Conservation (phyloP, 2,888 invertebrate genomes). For the Cryptocephalus moraei region DNA sequence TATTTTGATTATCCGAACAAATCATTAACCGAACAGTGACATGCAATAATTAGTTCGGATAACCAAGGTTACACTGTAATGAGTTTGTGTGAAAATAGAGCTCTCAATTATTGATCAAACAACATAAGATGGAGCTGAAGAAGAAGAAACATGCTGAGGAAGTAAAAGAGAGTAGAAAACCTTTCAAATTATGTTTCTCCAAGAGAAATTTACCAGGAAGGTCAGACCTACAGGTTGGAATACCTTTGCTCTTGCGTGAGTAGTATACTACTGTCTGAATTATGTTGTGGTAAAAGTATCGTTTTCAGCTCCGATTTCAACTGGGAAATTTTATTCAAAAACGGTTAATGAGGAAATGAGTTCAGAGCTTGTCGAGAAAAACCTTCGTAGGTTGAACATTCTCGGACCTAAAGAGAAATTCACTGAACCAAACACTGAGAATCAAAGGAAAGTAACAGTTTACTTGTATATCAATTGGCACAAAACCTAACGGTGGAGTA, state of each 20-base stretch:
- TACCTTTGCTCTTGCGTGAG: constrained; percentile 19
- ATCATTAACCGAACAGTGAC: too few relatives aligned
- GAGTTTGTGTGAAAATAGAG: too few relatives aligned
- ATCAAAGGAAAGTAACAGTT: constrained; percentile 29
- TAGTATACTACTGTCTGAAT: background rate
- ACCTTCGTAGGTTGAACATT: constrained; percentile 25
- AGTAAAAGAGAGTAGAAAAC: constrained; percentile 16
- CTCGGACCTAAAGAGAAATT: constrained; percentile 29
- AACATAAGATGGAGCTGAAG: constrained; percentile 1
- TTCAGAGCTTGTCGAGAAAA: constrained; percentile 21
- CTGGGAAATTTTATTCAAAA: constrained; percentile 30
- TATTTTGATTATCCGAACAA: too few relatives aligned
- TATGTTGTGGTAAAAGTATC: background rate
- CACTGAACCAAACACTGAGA: constrained; percentile 31
- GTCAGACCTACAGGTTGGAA: constrained; percentile 23
- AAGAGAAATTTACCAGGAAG: constrained; percentile 21
- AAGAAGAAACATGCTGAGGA: constrained; percentile 4
- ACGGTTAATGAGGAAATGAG: constrained; percentile 14
- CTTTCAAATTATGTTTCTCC: constrained; percentile 32
- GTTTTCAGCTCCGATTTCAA: constrained; percentile 27
- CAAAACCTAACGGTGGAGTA: too few relatives aligned
- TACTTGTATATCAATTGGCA: background rate
- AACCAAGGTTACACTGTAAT: too few relatives aligned
- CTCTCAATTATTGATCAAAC: constrained; percentile 20
- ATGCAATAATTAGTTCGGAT: too few relatives aligned